Evolutionary conservation across 2,888 invertebrate species (phyloP).

Genomic region (Scaptomyza reducta): DNA sequence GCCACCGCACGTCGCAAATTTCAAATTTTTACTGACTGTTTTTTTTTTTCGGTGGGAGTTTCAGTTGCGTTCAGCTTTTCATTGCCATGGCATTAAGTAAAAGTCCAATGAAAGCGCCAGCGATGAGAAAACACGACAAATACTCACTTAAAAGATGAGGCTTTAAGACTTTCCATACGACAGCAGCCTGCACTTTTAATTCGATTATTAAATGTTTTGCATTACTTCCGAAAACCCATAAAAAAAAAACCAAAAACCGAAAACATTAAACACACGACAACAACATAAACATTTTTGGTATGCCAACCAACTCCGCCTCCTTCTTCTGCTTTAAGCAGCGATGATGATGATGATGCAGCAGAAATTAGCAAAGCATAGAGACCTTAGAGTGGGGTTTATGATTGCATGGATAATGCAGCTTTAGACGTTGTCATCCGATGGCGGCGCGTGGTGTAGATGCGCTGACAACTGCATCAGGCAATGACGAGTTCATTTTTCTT

Average conservation of each 20-base stretch:
- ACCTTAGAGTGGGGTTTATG: conserved; percentile 27
- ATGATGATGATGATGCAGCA: conserved; percentile 67
- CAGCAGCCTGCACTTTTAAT: conserved; percentile 67
- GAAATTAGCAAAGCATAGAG: conserved; percentile 47
- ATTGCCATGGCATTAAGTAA: conserved; percentile 72
- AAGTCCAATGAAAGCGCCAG: conserved; percentile 75
- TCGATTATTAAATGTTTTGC: conserved; percentile 80
- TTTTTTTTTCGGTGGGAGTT: conserved; percentile 58
- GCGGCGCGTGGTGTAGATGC: conserved; percentile 63
- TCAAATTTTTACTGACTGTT: conserved; percentile 28
- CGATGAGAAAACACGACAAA: conserved; percentile 42
- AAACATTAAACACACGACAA: conserved; percentile 31
- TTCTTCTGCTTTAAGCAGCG: conserved; percentile 1
- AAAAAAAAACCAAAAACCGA: too few relatives aligned
- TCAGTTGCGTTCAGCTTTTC: conserved; percentile 44
- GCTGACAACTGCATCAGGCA: conserved; percentile 58
- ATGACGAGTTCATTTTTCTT: conserved; percentile 78
- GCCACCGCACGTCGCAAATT: conserved; percentile 39
- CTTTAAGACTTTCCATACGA: conserved; percentile 71
- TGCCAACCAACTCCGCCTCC: conserved; percentile 34
- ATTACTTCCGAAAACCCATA: conserved; percentile 69
- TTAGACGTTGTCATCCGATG: conserved; percentile 62
- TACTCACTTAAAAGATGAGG: conserved; percentile 37
- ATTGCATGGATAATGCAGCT: conserved; percentile 67
- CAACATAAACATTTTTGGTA: conserved; percentile 41